Evolutionary conservation across 2,888 invertebrate species (phyloP).

Genomic region (Caradrina clavipalpis): DNA sequence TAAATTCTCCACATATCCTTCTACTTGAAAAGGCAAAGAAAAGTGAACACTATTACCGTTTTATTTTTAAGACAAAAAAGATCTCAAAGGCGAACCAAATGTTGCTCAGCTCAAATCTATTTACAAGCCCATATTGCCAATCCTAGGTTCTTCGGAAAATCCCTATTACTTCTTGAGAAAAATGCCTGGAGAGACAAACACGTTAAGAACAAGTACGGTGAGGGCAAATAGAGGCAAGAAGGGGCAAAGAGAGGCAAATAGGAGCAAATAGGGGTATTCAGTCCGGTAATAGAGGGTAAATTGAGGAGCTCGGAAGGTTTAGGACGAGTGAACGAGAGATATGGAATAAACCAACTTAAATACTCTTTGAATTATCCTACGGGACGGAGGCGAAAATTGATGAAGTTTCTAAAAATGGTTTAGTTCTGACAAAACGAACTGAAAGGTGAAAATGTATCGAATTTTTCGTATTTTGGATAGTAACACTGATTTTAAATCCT

Average conservation of each 20-base stretch:
- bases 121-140: constrained; percentile 51
- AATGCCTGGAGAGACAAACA: constrained; percentile 50
- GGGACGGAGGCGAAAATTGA: too few relatives aligned
- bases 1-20: too few relatives aligned
- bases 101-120: constrained; percentile 45
- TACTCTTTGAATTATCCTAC: constrained; percentile 12
- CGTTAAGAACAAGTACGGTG: constrained; percentile 44
- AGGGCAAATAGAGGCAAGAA: constrained; percentile 43
- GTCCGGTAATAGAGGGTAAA: constrained; percentile 52
- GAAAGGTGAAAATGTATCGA: too few relatives aligned
- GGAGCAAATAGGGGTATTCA: constrained; percentile 46
- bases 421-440: too few relatives aligned
- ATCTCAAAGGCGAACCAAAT: constrained; percentile 17
- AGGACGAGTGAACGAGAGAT: constrained; percentile 20
- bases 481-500: too few relatives aligned
- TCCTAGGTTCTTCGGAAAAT: constrained; percentile 42
- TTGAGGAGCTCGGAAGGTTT: constrained; percentile 42
- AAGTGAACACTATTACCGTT: not conserved
- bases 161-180: constrained; percentile 53
- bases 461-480: too few relatives aligned
- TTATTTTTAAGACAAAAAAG: constrained; percentile 13
- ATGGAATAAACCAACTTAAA: constrained; percentile 18
- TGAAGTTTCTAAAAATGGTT: too few relatives aligned
- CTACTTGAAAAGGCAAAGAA: too few relatives aligned
- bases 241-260: constrained; percentile 42